These are phyloP conservation scores for Orthonevra nobilis DNA, from an alignment of 2,888 invertebrate species.

Conservation along the genomic window DNA sequence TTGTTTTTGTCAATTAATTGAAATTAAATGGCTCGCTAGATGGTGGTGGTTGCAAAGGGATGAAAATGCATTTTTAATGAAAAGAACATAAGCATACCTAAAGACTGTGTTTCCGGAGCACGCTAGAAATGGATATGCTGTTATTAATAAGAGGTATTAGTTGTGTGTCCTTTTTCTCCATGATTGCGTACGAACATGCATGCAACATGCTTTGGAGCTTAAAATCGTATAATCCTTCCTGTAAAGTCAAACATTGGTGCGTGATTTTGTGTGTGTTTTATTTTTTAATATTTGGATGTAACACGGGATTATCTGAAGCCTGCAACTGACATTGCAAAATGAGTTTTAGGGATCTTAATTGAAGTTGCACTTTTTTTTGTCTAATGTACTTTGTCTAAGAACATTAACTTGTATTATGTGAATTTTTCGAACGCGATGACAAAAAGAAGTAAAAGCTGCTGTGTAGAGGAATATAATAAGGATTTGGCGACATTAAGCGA, in stretches of 20 bases:
- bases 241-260: neutral
- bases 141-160: conserved; percentile 52
- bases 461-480: no score
- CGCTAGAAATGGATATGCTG: conserved; percentile 39
- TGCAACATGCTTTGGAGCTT: conserved; percentile 8
- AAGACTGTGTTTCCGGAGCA: conserved; percentile 33
- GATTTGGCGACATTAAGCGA: no score
- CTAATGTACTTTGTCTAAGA: no score
- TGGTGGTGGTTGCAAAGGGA: neutral
- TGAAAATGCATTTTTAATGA: conserved; percentile 38
- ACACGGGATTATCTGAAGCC: no score
- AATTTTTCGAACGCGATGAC: no score
- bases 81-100: conserved; percentile 33
- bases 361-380: no score
- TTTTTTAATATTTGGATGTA: no score
- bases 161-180: neutral
- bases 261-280: conserved; percentile 12
- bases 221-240: conserved; percentile 1
- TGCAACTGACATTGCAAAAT: no score
- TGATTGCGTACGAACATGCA: conserved; percentile 28
- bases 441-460: no score
- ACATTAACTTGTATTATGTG: no score
- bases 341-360: no score
- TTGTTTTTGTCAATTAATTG: conserved; percentile 16
- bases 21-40: neutral